Evolutionary conservation across 2,888 invertebrate species (phyloP).

Genomic region (Scrobipalpa costella): DNA sequence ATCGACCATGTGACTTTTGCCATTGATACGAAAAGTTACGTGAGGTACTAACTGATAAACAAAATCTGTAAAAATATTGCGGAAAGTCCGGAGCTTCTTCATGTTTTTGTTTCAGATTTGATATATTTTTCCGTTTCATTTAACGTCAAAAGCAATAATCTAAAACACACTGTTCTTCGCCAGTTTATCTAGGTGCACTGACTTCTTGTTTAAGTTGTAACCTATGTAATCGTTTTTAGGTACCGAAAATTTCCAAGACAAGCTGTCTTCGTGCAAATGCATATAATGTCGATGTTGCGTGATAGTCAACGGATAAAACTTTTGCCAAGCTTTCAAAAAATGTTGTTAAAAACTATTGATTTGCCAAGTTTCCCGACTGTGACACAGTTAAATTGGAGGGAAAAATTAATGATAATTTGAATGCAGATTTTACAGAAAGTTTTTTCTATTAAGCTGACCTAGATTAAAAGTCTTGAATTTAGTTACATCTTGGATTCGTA

Average conservation of each 20-base stretch:
- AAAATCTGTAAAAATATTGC: constrained; percentile 21
- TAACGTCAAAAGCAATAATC: not conserved
- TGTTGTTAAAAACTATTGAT: constrained; percentile 24
- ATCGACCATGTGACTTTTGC: too few species aligned
- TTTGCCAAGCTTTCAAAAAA: constrained; percentile 20
- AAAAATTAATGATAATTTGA: not conserved
- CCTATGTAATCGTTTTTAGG: constrained; percentile 15
- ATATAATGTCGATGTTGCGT: constrained; percentile 22
- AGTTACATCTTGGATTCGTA: not conserved
- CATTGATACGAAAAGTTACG: too few species aligned
- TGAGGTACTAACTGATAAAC: constrained; percentile 15
- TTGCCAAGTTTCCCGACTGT: constrained; percentile 10
- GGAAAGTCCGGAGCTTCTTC: not conserved
- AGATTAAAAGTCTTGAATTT: not conserved
- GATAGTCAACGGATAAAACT: constrained; percentile 23
- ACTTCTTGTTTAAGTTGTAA: constrained; percentile 4
- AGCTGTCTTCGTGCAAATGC: constrained; percentile 22
- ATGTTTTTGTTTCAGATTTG: not conserved
- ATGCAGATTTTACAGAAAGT: not conserved
- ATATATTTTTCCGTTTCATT: constrained; percentile 13
- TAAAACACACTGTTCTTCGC: not conserved
- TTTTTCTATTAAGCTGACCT: not conserved
- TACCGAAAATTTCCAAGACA: constrained; percentile 7
- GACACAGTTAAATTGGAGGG: constrained; percentile 8
- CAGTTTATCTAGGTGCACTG: constrained; percentile 19